Evolutionary conservation across 1,140 invertebrate species (phyloP), one percentile per base, ranked within the genome.

Genomic region (Nasonia vitripennis): DNA sequence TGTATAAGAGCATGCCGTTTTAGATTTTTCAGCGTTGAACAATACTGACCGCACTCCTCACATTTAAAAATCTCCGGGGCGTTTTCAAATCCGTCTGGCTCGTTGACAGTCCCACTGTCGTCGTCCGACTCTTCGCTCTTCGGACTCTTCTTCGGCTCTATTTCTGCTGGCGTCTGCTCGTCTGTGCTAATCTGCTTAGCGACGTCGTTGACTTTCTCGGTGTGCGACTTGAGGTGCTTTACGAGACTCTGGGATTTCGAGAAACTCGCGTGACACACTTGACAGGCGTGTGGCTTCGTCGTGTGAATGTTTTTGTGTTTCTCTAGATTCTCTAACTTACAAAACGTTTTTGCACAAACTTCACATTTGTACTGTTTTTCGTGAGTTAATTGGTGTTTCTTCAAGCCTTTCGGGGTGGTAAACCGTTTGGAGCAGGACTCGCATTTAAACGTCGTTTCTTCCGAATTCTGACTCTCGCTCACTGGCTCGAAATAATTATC

Each of bases 41-140:
- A 93, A 75, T 91, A 92, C 71, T 93, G 92, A 45, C 90, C 88
- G 75, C 93, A 93, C 45, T 90, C 87, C 41, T 93, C 90, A 74
- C 93, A 93, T 77, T 93, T 93, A 78, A 91, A 93, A 31, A 93
- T 83, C 34, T 91, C 91, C 27, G 91, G 91, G 48, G 91, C 90
- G 77, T 92, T 89, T 17, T 91, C 88, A 78, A 92, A 92, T n/a
- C 89, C 90, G 55, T 90, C 89, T 0, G 67, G 55, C 73, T 92
- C 90, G 48, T 90, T 90, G 11, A 82, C 70, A 37, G 48, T 37
- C 45, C 31, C 62, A 31, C n/a, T 84, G 12, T 92, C 91, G 27
- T 92, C 89, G 4, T 92, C 91, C 4, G 75, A 83, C 20, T 86
- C 81, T 48, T 90, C 85, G 71, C 85, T 83, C 77, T 82, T 86